A percentile compares a stretch with the other conserved stretches of the same genome.
These are phyloP conservation scores for Drosophila suzukii DNA, from an alignment of 1,140 invertebrate species.

Conservation along the genomic window DNA sequence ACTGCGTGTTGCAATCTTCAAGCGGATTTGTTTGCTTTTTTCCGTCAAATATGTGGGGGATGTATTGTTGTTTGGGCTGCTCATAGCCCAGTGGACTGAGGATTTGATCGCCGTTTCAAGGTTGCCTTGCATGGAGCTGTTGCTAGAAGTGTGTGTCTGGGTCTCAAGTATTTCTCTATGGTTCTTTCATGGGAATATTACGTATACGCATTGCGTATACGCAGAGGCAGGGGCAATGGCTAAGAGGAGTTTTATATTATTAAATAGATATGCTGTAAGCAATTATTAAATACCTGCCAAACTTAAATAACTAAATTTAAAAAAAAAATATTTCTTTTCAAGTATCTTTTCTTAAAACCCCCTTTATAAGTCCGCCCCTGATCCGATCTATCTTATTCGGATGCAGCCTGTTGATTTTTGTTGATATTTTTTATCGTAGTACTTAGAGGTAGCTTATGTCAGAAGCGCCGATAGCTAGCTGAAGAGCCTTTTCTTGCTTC, in stretches of 20 bases:
- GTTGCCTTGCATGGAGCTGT: constrained; percentile 54
- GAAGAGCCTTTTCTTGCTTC: constrained; percentile 37
- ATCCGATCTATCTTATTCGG: constrained; percentile 31
- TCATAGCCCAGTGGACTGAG: constrained; percentile 21
- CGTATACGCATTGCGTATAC: constrained; percentile 66
- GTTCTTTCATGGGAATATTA: constrained; percentile 46
- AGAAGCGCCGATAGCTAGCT: constrained; percentile 59
- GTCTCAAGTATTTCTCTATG: constrained; percentile 55
- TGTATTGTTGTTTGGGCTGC: constrained; percentile 19
- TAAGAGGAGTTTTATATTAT: background rate
- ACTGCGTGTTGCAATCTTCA: constrained; percentile 62
- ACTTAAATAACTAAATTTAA: background rate
- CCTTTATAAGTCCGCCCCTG: background rate
- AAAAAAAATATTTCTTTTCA: no score
- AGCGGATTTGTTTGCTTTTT: constrained; percentile 57
- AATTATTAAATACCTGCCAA: no score
- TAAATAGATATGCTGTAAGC: no score
- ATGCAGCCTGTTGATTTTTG: constrained; percentile 43
- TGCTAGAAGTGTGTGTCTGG: constrained; percentile 46
- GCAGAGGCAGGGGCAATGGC: background rate
- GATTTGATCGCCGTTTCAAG: constrained; percentile 65
- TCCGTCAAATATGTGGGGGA: constrained; percentile 20
- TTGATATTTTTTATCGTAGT: constrained; percentile 48
- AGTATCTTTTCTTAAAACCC: background rate
- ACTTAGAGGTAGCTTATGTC: constrained; percentile 45